A percentile compares a stretch with the other conserved stretches of the same genome.
These are phyloP conservation scores for Acanthacorydalis orientalis DNA, from an alignment of 2,888 invertebrate species.

Conservation along the genomic window DNA sequence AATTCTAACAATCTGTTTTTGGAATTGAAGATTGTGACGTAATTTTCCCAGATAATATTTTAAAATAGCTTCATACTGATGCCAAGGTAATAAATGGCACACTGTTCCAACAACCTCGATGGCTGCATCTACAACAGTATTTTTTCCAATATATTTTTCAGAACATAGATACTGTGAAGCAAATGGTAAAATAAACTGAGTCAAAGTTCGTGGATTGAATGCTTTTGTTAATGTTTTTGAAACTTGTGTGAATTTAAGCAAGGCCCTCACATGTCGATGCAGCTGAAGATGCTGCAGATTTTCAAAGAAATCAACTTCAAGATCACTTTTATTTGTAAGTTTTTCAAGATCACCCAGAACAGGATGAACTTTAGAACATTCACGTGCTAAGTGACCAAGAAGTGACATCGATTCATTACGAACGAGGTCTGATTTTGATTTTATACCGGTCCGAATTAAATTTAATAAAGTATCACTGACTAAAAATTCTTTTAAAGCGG, in stretches of 20 bases:
- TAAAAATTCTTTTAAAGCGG: constrained; percentile 43
- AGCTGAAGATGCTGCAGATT: constrained; percentile 79
- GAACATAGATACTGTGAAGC: constrained; percentile 64
- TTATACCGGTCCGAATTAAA: constrained; percentile 54
- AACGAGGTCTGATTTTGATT: constrained; percentile 49
- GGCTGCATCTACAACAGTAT: constrained; percentile 68
- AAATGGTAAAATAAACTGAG: constrained; percentile 73
- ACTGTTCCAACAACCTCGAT: constrained; percentile 65
- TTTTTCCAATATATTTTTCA: constrained; percentile 58
- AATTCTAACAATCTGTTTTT: constrained; percentile 66
- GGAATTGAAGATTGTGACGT: constrained; percentile 51
- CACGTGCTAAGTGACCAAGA: constrained; percentile 57
- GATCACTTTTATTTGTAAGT: constrained; percentile 50
- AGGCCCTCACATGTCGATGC: constrained; percentile 69
- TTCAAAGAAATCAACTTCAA: constrained; percentile 87
- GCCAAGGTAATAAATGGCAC: constrained; percentile 72
- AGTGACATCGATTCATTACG: constrained; percentile 65
- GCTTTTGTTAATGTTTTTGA: constrained; percentile 41
- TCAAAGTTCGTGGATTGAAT: constrained; percentile 53
- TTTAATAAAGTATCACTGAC: constrained; percentile 57
- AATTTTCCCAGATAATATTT: constrained; percentile 66
- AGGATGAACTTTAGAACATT: constrained; percentile 49
- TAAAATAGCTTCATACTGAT: constrained; percentile 68
- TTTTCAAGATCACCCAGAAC: constrained; percentile 53
- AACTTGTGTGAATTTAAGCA: constrained; percentile 55